A percentile compares a stretch with the other conserved stretches of the same genome.
Evolutionary conservation across 1,140 invertebrate species (phyloP).

Genomic region (Zaprionus inermis): DNA sequence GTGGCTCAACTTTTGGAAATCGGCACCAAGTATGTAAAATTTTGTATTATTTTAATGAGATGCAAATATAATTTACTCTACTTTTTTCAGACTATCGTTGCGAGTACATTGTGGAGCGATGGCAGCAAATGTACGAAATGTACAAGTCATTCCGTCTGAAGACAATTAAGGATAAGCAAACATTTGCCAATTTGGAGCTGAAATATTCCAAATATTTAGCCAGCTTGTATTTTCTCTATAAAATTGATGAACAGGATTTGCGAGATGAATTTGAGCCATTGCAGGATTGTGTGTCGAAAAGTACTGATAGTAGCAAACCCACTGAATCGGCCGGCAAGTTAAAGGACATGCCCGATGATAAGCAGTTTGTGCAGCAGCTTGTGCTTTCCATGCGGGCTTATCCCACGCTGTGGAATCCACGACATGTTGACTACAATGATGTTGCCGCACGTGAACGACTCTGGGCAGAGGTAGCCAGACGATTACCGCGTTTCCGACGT

Average conservation of each 20-base stretch:
- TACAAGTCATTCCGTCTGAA: slow-evolving; percentile 80
- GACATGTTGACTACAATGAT: slow-evolving; percentile 70
- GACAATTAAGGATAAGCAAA: slow-evolving; percentile 68
- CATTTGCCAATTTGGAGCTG: slow-evolving; percentile 69
- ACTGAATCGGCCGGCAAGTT: slow-evolving; percentile 42
- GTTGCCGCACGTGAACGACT: slow-evolving; percentile 63
- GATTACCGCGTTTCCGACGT: slow-evolving; percentile 66
- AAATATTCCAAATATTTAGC: slow-evolving; percentile 81
- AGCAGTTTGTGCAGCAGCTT: slow-evolving; percentile 67
- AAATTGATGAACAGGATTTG: slow-evolving; percentile 78
- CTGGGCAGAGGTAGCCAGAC: slow-evolving; percentile 67
- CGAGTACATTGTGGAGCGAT: slow-evolving; percentile 74
- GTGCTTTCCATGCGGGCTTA: slow-evolving; percentile 62
- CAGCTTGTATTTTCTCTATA: slow-evolving; percentile 75
- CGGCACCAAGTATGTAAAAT: slow-evolving; percentile 54
- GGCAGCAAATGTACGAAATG: slow-evolving; percentile 82
- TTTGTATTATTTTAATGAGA: too few relatives aligned
- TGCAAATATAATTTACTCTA: neutral
- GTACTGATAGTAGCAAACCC: neutral
- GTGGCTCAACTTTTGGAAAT: slow-evolving; percentile 75
- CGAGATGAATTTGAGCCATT: slow-evolving; percentile 73
- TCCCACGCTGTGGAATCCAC: slow-evolving; percentile 70
- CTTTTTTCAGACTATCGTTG: slow-evolving; percentile 59
- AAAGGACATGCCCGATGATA: slow-evolving; percentile 77
- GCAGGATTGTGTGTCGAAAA: slow-evolving; percentile 54